Conservation (phyloP, 2,113 vertebrate genomes). For the Acrocephalus kingi region DNA sequence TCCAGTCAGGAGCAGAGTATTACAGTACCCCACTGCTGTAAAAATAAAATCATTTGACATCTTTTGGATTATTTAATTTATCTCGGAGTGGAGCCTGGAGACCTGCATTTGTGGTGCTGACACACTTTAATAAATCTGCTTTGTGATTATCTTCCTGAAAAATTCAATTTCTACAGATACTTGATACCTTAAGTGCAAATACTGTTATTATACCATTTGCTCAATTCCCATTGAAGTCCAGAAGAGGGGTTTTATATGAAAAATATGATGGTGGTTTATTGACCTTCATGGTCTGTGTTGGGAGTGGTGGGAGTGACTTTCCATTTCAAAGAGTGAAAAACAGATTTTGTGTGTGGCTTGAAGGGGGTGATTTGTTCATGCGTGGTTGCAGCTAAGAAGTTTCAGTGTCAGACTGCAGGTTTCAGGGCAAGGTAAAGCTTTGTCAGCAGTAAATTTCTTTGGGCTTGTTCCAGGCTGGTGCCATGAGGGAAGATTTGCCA, state of each 20-base stretch:
- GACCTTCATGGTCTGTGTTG: not conserved
- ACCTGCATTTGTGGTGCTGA: not conserved
- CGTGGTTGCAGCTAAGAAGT: not conserved
- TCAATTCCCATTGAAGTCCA: not conserved
- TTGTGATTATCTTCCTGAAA: not conserved
- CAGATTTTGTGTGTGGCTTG: not conserved
- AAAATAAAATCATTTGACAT: not conserved
- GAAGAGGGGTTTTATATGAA: not conserved
- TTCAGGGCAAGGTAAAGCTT: not conserved
- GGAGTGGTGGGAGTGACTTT: not conserved
- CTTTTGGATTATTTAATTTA: conserved; percentile 14
- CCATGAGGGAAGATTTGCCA: not conserved
- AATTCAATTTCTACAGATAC: not conserved
- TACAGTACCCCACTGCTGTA: not conserved
- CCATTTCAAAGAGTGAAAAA: not conserved
- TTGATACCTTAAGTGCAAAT: not conserved
- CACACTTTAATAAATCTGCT: not conserved
- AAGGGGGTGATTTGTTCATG: not conserved
- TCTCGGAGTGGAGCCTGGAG: not conserved
- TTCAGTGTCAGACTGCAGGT: not conserved
- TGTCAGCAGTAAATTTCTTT: not conserved
- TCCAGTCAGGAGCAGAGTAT: not conserved
- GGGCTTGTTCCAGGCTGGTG: not conserved
- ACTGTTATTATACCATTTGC: not conserved
- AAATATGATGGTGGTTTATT: not conserved